These are phyloP conservation scores for Deladenus siricidicola DNA, from an alignment of 2,888 invertebrate species.

Conservation along the genomic window DNA sequence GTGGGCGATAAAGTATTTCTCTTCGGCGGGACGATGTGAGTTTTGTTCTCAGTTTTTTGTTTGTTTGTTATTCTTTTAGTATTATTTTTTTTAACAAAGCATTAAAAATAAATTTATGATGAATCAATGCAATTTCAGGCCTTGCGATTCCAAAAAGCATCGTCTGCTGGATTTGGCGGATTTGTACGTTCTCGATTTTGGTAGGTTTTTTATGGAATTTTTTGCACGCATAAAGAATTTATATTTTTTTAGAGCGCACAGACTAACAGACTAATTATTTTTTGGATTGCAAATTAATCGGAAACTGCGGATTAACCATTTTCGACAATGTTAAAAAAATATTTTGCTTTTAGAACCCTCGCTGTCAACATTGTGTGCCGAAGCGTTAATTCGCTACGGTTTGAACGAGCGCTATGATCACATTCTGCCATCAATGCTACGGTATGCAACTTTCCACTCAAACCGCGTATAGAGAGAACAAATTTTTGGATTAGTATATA, in stretches of 20 bases:
- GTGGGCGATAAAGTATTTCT: conserved; percentile 68
- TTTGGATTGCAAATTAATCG: no score
- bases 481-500: no score
- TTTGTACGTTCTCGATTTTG: conserved; percentile 45
- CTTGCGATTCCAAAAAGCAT: conserved; percentile 10
- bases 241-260: neutral
- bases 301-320: no score
- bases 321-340: neutral
- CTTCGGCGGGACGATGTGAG: conserved; percentile 73
- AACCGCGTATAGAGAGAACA: no score
- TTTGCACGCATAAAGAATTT: conserved; percentile 1
- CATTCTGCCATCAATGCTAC: conserved; percentile 8
- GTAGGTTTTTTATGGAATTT: conserved; percentile 7
- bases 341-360: conserved; percentile 4
- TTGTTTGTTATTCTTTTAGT: neutral
- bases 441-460: no score
- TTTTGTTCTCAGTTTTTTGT: conserved; percentile 1
- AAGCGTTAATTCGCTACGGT: conserved; percentile 12
- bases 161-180: conserved; percentile 42
- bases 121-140: conserved; percentile 11
- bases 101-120: neutral
- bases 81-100: no score
- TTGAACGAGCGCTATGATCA: neutral
- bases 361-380: conserved; percentile 9
- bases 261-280: no score